phyloP scores from a whole-genome alignment of 2,113 vertebrate species.

The Macheiramphus alcinus region DNA sequence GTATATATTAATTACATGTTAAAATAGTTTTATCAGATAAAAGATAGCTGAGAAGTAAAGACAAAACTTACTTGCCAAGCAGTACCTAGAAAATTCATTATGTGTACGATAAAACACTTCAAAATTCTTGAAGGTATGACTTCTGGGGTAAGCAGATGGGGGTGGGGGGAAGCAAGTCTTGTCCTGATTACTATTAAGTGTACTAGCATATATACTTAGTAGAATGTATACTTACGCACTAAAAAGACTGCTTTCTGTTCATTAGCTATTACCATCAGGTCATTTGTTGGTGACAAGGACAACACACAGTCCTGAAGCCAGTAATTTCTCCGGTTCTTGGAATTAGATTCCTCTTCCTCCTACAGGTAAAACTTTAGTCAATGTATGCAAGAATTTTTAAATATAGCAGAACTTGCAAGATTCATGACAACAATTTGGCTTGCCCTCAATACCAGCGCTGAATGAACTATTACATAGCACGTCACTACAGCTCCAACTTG shows the following conservation, averaged over 20 bases:
- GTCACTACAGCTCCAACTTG: background rate
- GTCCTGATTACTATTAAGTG: background rate
- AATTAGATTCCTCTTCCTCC: constrained; percentile 73
- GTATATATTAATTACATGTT: background rate
- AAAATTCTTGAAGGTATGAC: background rate
- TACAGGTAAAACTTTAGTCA: constrained; percentile 41
- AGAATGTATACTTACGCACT: constrained; percentile 77
- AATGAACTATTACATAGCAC: background rate
- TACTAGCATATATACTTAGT: background rate
- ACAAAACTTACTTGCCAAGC: background rate
- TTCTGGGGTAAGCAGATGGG: background rate
- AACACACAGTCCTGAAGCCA: constrained; percentile 94
- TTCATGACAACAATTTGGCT: background rate
- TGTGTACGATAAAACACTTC: background rate
- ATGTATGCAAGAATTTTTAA: background rate
- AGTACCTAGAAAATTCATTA: background rate
- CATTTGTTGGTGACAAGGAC: constrained; percentile 91
- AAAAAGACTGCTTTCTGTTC: constrained; percentile 92
- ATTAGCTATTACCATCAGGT: constrained; percentile 91
- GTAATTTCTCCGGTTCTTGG: constrained; percentile 70
- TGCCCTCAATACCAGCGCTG: accelerated
- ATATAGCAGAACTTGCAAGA: background rate
- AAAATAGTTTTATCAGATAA: background rate
- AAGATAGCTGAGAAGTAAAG: background rate
- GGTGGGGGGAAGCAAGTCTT: background rate